phyloP scores from a whole-genome alignment of 2,113 vertebrate species.

The Thamnaconus septentrionalis region DNA sequence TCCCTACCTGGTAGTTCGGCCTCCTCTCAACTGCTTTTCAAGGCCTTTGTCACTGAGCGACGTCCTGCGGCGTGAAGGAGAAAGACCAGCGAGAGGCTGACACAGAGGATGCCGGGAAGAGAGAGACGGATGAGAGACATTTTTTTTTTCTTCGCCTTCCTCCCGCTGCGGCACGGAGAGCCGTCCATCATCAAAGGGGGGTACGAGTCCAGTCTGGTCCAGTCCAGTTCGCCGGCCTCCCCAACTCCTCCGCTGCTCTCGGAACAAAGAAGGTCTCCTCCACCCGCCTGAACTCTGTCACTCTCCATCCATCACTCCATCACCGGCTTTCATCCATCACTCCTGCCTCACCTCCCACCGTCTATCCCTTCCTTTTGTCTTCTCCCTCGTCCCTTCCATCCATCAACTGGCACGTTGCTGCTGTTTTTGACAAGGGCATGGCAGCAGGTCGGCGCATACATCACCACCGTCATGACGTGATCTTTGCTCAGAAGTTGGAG shows the following conservation, averaged over 20 bases:
- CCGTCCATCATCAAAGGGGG: conserved; percentile 42
- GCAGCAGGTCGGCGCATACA: conserved; percentile 13
- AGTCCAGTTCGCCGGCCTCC: neutral
- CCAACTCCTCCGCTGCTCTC: conserved; percentile 19
- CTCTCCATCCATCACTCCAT: conserved; percentile 52
- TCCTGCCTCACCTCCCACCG: conserved; percentile 5
- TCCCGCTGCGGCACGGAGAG: conserved; percentile 41
- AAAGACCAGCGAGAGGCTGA: conserved; percentile 20
- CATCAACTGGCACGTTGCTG: conserved; percentile 24
- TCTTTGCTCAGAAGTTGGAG: neutral
- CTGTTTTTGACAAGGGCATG: conserved; percentile 68
- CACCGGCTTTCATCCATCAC: conserved; percentile 55
- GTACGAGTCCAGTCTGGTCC: neutral
- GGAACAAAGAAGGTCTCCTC: too few relatives aligned
- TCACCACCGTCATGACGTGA: conserved; percentile 1
- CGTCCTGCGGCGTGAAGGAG: conserved; percentile 44
- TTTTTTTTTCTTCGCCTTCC: conserved; percentile 1
- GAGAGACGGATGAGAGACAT: conserved; percentile 54
- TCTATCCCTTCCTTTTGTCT: conserved; percentile 37
- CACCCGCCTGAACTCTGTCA: too few relatives aligned
- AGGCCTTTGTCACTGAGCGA: conserved; percentile 56
- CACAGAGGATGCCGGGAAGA: neutral
- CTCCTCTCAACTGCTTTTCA: conserved; percentile 65
- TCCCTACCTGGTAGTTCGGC: neutral
- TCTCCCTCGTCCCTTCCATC: neutral